Percentiles rank a stretch among this genome's conserved stretches.
These are phyloP conservation scores for Augochlora pura DNA, from an alignment of 1,140 invertebrate species.

Conservation along the genomic window DNA sequence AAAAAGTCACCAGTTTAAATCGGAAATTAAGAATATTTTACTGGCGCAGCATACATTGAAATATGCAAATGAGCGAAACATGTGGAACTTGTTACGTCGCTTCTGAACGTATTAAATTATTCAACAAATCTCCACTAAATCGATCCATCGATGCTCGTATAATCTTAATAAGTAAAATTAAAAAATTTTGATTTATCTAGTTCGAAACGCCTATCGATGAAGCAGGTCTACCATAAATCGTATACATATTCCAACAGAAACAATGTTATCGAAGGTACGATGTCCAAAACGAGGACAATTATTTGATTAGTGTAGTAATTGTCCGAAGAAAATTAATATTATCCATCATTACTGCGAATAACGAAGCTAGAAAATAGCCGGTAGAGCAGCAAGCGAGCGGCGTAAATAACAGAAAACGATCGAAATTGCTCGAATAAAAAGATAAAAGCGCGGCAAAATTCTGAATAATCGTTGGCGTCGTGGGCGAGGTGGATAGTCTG, in stretches of 20 bases:
- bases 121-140: neutral
- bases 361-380: neutral
- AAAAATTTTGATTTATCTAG: neutral
- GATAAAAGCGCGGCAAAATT: constrained; percentile 65
- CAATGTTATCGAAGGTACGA: constrained; percentile 44
- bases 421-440: neutral
- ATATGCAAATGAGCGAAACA: neutral
- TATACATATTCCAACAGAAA: constrained; percentile 22
- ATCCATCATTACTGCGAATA: neutral
- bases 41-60: neutral
- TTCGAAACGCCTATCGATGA: neutral
- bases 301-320: neutral
- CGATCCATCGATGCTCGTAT: neutral
- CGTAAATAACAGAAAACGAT: neutral
- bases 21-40: neutral
- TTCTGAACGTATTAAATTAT: neutral
- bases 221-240: neutral
- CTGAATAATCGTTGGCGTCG: constrained; percentile 43
- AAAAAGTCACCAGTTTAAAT: neutral
- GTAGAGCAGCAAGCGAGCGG: no score
- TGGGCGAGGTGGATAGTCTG: constrained; percentile 15
- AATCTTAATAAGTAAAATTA: neutral
- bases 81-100: neutral
- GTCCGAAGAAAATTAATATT: neutral
- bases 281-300: constrained; percentile 48